Percentiles rank a stretch among this genome's conserved stretches.
phyloP scores from a whole-genome alignment of 35 echinoderm and acorn worm species.

The Amphiura filiformis region DNA sequence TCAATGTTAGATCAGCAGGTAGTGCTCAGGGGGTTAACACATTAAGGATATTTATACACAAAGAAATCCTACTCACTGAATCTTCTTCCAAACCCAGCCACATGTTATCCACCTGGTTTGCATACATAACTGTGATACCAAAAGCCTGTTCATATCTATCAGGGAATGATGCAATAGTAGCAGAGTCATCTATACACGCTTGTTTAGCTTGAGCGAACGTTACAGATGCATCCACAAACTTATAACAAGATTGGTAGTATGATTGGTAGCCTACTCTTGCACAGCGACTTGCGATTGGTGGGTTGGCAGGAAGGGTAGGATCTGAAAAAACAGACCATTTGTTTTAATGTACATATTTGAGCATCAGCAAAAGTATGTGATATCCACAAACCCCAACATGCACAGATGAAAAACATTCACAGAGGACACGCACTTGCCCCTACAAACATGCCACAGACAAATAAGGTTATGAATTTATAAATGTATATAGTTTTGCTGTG shows the following conservation, averaged over 20 bases:
- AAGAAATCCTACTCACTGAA: neutral
- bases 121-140: neutral
- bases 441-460: too few relatives aligned
- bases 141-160: neutral
- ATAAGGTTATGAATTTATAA: too few relatives aligned
- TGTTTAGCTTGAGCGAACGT: neutral
- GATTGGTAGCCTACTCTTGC: neutral
- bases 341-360: too few relatives aligned
- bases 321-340: constrained; percentile 3
- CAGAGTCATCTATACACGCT: neutral
- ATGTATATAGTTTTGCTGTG: too few relatives aligned
- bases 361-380: too few relatives aligned
- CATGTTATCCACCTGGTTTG: neutral
- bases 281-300: neutral
- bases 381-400: too few relatives aligned
- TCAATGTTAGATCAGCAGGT: too few relatives aligned
- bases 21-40: too few relatives aligned
- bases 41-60: too few relatives aligned
- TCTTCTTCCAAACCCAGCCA: neutral
- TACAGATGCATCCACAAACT: neutral
- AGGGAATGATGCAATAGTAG: neutral
- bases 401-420: too few relatives aligned
- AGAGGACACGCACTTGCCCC: too few relatives aligned
- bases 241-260: neutral
- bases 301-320: neutral